These are phyloP conservation scores for Ips typographus DNA, from an alignment of 1,140 invertebrate genomes.

Conservation along the genomic window DNA sequence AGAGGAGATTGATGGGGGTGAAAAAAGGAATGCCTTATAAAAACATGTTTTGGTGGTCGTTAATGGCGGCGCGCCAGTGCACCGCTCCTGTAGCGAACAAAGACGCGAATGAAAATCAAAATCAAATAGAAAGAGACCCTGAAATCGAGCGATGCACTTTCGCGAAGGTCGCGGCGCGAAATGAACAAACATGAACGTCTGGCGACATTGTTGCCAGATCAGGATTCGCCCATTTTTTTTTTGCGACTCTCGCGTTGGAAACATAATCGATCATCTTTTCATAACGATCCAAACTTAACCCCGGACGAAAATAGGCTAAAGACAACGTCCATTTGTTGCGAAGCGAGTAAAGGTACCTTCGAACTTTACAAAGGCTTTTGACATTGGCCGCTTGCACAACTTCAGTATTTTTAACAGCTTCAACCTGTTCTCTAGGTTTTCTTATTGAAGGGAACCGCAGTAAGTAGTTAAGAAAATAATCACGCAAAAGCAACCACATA, in stretches of 20 bases:
- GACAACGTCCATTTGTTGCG: too few species aligned
- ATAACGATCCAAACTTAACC: too few species aligned
- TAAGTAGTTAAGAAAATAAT: constrained; percentile 20
- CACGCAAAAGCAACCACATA: constrained; percentile 28
- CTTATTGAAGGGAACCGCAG: too few species aligned
- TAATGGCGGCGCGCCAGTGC: constrained; percentile 11
- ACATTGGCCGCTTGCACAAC: too few species aligned
- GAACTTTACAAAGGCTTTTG: too few species aligned
- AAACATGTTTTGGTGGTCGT: constrained; percentile 35
- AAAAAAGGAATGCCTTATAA: constrained; percentile 15
- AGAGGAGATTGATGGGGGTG: not conserved
- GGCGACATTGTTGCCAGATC: constrained; percentile 38
- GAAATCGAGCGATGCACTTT: constrained; percentile 50
- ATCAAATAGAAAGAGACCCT: constrained; percentile 49
- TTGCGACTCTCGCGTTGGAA: too few species aligned
- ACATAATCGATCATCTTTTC: too few species aligned
- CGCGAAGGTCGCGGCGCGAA: constrained; percentile 47
- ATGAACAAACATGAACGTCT: constrained; percentile 48
- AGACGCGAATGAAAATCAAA: constrained; percentile 44
- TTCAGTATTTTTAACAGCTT: too few species aligned
- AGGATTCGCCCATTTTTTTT: not conserved
- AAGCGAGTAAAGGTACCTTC: too few species aligned
- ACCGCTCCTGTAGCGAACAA: constrained; percentile 35
- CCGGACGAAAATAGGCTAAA: too few species aligned
- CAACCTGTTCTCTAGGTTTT: too few species aligned